phyloP scores from a whole-genome alignment of 2,888 invertebrate genomes.

The Frankliniella fusca region DNA sequence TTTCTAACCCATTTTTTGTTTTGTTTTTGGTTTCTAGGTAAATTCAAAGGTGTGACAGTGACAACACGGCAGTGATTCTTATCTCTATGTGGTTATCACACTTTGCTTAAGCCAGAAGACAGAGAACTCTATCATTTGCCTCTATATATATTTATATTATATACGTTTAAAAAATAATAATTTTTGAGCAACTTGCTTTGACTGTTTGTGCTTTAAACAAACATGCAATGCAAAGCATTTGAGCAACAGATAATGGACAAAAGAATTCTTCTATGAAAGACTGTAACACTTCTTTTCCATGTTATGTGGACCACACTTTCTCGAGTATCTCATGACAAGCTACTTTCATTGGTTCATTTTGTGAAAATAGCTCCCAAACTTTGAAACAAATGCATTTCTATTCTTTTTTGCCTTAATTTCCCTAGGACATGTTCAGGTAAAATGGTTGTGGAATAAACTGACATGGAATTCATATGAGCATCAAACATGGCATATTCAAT shows the following conservation, averaged over 20 bases:
- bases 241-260: neutral
- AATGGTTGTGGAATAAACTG: too few relatives aligned
- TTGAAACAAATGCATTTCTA: neutral
- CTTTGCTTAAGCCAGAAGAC: too few relatives aligned
- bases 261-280: constrained; percentile 3
- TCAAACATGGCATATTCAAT: too few relatives aligned
- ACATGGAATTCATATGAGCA: too few relatives aligned
- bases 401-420: too few relatives aligned
- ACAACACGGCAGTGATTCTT: neutral
- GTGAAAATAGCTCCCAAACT: neutral
- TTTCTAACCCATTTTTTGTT: too few relatives aligned
- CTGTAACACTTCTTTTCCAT: neutral
- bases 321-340: constrained; percentile 20
- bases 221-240: neutral
- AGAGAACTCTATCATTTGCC: neutral
- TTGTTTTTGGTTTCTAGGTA: neutral
- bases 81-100: too few relatives aligned
- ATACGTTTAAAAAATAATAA: neutral
- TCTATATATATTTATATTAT: neutral
- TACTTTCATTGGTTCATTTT: neutral
- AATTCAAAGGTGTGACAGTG: neutral
- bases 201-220: neutral
- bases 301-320: neutral
- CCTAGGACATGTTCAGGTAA: too few relatives aligned
- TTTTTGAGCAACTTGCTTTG: neutral